phyloP scores from a whole-genome alignment of 2,888 invertebrate species.

The Spisula subtruncata region DNA sequence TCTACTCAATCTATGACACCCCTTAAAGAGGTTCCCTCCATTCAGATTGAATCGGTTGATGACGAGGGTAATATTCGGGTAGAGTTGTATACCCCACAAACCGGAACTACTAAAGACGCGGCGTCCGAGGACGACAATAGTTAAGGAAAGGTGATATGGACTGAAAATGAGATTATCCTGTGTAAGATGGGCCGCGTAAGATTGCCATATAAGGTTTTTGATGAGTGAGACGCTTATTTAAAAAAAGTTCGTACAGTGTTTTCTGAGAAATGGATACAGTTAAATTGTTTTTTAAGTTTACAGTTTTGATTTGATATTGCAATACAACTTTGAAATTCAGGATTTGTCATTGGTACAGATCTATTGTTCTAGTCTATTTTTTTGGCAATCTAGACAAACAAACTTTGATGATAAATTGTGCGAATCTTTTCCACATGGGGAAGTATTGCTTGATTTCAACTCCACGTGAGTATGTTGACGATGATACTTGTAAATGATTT shows the following conservation, averaged over 20 bases:
- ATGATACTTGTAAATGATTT: background rate
- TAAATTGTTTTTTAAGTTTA: too few relatives aligned
- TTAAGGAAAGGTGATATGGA: background rate
- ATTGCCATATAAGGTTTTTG: background rate
- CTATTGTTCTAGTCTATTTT: background rate
- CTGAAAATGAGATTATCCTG: too few relatives aligned
- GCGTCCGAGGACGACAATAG: background rate
- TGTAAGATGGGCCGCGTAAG: background rate
- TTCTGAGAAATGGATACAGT: too few relatives aligned
- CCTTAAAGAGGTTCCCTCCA: conserved; percentile 53
- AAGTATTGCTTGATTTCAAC: background rate
- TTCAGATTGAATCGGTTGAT: conserved; percentile 61
- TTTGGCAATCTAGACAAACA: background rate
- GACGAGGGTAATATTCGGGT: conserved; percentile 49
- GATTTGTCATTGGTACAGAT: background rate
- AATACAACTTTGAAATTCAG: background rate
- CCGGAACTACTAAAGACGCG: background rate
- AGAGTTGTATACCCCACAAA: conserved; percentile 42
- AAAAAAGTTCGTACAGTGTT: background rate
- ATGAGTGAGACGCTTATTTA: background rate
- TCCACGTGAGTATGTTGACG: background rate
- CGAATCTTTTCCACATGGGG: background rate
- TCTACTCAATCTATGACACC: background rate
- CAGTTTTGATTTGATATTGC: background rate
- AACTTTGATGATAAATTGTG: background rate